Evolutionary conservation across 2,888 invertebrate genomes (phyloP), one percentile per base, ranked within the genome.

Genomic region (Caenorhabditis sp.): DNA sequence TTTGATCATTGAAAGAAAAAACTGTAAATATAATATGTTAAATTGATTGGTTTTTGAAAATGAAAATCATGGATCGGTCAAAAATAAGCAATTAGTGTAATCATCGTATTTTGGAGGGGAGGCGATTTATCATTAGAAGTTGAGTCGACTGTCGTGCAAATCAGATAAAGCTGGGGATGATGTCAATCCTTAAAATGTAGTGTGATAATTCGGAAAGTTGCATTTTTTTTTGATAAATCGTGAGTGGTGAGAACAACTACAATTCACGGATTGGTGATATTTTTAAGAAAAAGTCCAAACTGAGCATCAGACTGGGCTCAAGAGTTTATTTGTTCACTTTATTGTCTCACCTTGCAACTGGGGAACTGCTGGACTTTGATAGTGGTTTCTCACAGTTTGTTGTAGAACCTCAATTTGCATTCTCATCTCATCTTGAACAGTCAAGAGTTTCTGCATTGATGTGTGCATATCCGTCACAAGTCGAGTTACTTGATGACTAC

Each of bases 341-440:
- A n/a, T n/a, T 38, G 20, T 20, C 26, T 20, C 12, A 72, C 72
- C 72, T 67, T 72, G 72, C 20, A 72, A 64, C n/a, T 67, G 72
- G 0, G 73, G 68, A 62, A 66, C 59, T 21, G 59, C 57, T 25
- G 67, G 70, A n/a, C 67, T 54, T 64, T 60, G 36, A 65, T 84
- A 87, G 58, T 87, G 87, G 58, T 85, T 85, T 14, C 86, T 77
- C 49, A 87, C 84, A 36, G 86, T 83, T 25, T 85, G 73, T 71
- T 86, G 86, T 12, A 86, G 76, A n/a, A 85, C 83, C 61, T 87
- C 87, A 59, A 87, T 86, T 74, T 87, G 87, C 36, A 84, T 81
- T 57, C 85, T 64, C 84, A 87, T 87, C 67, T 87, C 87, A 23
- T 86, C 85, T 57, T 86, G 85, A 8, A 85, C 81, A 14, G 72